Evolutionary conservation across 1,140 invertebrate genomes (phyloP).

Genomic region (Cylas formicarius): DNA sequence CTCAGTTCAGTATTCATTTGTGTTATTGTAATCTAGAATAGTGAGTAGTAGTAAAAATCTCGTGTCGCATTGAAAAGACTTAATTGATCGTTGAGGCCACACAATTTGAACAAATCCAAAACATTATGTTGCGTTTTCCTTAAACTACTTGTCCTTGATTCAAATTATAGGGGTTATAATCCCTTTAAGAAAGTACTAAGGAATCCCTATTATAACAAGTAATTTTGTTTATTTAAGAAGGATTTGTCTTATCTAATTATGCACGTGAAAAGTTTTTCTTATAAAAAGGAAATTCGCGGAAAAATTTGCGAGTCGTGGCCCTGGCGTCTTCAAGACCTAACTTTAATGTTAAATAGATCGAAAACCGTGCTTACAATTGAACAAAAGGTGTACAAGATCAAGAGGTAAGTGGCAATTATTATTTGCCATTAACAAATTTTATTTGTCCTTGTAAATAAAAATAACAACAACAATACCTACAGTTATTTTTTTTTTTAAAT

Average conservation of each 20-base stretch:
- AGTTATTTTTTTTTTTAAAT: not conserved
- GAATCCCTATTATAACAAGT: conserved; percentile 11
- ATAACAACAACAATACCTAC: not conserved
- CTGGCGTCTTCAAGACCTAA: conserved; percentile 11
- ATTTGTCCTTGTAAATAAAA: not conserved
- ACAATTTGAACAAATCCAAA: too few species aligned
- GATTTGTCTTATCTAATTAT: conserved; percentile 16
- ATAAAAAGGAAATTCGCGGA: conserved; percentile 1
- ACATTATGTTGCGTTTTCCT: too few species aligned
- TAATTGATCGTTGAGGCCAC: too few species aligned
- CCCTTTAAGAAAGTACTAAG: too few species aligned
- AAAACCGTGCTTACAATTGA: conserved; percentile 1
- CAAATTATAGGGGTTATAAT: too few species aligned
- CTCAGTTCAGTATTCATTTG: too few species aligned
- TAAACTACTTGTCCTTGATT: too few species aligned
- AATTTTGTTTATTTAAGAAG: too few species aligned
- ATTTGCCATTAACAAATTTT: conserved; percentile 2
- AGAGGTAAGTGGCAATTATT: not conserved
- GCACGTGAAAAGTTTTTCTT: conserved; percentile 4
- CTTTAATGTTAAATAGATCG: conserved; percentile 8
- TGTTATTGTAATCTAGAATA: too few species aligned
- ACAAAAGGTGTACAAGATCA: not conserved
- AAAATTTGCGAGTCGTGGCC: conserved; percentile 8
- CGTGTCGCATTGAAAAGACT: too few species aligned
- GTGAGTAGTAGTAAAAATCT: too few species aligned